Evolutionary conservation across 2,113 vertebrate genomes (phyloP).

Genomic region (Heliornis fulica): DNA sequence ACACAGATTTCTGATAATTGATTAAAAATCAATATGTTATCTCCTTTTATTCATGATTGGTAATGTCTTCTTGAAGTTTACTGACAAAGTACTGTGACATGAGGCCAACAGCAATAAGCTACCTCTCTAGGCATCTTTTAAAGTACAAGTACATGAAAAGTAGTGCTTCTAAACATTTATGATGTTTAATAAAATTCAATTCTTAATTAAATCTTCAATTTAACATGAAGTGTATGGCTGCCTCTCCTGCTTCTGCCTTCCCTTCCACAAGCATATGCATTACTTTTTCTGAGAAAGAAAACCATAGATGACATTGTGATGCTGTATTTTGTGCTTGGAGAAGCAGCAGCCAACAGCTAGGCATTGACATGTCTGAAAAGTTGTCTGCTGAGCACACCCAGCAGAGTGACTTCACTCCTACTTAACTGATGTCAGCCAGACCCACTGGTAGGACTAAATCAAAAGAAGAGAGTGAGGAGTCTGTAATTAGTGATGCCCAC

Average conservation of each 20-base stretch:
- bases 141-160: constrained; percentile 40
- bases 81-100: constrained; percentile 50
- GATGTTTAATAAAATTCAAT: background rate
- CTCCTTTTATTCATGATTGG: constrained; percentile 10
- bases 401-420: background rate
- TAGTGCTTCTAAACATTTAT: constrained; percentile 38
- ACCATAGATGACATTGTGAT: background rate
- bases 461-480: background rate
- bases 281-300: background rate
- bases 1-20: constrained; percentile 40
- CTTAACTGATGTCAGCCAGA: background rate
- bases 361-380: background rate
- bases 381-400: background rate
- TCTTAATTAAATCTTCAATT: background rate
- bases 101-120: constrained; percentile 47
- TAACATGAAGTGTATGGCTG: background rate
- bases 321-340: background rate
- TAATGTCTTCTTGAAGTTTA: constrained; percentile 52
- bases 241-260: background rate
- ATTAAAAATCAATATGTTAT: constrained; percentile 40
- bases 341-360: background rate
- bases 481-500: background rate
- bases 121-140: background rate
- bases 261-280: background rate
- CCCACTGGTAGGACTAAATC: background rate